Evolutionary conservation across 1,140 invertebrate genomes (phyloP).

Genomic region (Drosophila orena): DNA sequence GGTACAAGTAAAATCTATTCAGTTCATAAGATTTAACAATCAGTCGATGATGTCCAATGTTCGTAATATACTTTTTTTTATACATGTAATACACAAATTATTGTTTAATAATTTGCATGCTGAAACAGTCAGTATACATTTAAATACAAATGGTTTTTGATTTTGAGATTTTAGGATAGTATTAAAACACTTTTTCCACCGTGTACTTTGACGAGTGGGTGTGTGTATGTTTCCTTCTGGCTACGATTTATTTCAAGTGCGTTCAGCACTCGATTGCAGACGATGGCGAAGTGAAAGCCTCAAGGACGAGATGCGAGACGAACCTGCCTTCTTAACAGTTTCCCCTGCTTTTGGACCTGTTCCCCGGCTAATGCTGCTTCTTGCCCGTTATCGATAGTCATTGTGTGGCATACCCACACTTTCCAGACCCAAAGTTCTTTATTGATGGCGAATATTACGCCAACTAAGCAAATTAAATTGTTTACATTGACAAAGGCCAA

Average conservation of each 20-base stretch:
- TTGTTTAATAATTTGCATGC: too few species aligned
- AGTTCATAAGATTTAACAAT: too few species aligned
- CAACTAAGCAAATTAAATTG: constrained; percentile 83
- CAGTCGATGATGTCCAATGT: too few species aligned
- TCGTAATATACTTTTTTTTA: too few species aligned
- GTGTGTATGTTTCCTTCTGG: constrained; percentile 18
- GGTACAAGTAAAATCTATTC: too few species aligned
- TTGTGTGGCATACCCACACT: constrained; percentile 46
- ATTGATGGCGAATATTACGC: constrained; percentile 81
- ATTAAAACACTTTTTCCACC: not conserved
- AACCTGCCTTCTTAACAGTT: not conserved
- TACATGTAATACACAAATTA: too few species aligned
- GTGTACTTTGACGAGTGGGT: not conserved
- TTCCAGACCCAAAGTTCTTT: constrained; percentile 48
- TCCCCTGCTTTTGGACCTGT: constrained; percentile 3
- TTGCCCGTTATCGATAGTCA: constrained; percentile 70
- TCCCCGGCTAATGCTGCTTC: constrained; percentile 11
- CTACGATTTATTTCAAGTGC: constrained; percentile 64
- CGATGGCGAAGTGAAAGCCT: constrained; percentile 35
- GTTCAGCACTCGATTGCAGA: constrained; percentile 54
- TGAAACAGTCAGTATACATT: too few species aligned
- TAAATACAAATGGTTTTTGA: too few species aligned
- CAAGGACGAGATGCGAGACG: constrained; percentile 52
- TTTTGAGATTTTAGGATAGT: too few species aligned
- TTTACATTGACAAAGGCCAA: constrained; percentile 72